These are phyloP conservation scores for Gila robusta DNA, from an alignment of 2,797 vertebrate species.

Conservation along the genomic window DNA sequence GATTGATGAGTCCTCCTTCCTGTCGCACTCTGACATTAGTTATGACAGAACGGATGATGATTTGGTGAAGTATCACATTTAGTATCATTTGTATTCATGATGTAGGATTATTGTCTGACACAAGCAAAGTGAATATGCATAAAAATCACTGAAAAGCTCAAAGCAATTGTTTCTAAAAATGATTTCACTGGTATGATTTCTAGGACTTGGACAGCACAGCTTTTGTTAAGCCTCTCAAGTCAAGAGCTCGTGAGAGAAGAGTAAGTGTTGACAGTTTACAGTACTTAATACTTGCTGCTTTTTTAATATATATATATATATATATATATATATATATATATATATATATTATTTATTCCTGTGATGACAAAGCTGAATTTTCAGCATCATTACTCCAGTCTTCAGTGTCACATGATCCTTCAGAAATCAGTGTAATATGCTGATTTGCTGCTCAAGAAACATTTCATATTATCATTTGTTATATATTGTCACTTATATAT, in stretches of 20 bases:
- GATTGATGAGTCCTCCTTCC: slow-evolving; percentile 75
- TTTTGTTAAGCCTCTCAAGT: slow-evolving; percentile 77
- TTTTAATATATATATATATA: no score
- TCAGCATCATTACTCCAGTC: neutral
- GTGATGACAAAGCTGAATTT: neutral
- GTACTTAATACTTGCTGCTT: neutral
- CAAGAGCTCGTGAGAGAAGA: slow-evolving; percentile 80
- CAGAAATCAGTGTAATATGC: neutral
- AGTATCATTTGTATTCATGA: slow-evolving; percentile 18
- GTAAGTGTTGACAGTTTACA: slow-evolving; percentile 66
- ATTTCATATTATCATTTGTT: no score
- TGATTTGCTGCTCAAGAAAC: neutral
- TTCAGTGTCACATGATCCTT: neutral
- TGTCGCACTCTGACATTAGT: slow-evolving; percentile 84
- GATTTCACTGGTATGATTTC: neutral
- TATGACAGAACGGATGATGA: slow-evolving; percentile 83
- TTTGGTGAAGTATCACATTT: slow-evolving; percentile 67
- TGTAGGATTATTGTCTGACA: slow-evolving; percentile 2
- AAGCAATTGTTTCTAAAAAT: slow-evolving; percentile 9
- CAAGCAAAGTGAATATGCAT: slow-evolving; percentile 4
- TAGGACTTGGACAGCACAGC: slow-evolving; percentile 79
- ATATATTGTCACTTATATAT: neutral
- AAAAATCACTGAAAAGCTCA: neutral
- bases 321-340: no score
- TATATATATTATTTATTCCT: neutral